These are phyloP conservation scores for Natator depressus DNA, from an alignment of 2,113 vertebrate species.

Conservation along the genomic window DNA sequence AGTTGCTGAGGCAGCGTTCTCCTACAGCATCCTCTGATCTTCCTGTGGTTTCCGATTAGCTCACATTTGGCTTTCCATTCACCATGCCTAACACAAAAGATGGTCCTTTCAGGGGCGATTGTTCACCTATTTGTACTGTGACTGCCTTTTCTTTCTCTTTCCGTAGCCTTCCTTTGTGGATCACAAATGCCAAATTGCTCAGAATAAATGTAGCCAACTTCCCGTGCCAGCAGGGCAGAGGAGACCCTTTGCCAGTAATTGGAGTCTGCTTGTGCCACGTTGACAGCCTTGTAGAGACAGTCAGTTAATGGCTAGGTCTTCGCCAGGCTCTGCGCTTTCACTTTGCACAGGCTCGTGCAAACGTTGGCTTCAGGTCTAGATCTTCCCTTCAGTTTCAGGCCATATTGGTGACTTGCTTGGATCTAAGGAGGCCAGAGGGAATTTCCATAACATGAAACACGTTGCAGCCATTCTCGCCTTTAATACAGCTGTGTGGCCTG, in stretches of 20 bases:
- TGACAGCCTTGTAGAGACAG: not conserved
- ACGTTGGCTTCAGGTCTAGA: not conserved
- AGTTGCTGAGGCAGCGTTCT: constrained; percentile 62
- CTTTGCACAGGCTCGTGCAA: not conserved
- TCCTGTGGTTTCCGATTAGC: constrained; percentile 27
- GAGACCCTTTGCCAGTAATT: not conserved
- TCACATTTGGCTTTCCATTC: constrained; percentile 36
- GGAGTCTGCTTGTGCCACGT: not conserved
- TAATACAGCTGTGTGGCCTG: too few species aligned
- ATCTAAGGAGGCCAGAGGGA: not conserved
- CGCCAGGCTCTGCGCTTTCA: not conserved
- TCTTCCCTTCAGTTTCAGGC: not conserved
- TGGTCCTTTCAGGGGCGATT: not conserved
- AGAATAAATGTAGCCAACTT: not conserved
- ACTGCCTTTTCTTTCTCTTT: not conserved
- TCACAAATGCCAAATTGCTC: not conserved
- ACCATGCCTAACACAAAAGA: constrained; percentile 3
- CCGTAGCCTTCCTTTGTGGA: not conserved
- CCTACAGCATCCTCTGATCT: constrained; percentile 41
- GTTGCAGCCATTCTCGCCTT: not conserved
- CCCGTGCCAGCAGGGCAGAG: not conserved
- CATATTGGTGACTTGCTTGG: not conserved
- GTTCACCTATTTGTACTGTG: not conserved
- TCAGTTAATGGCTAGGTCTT: not conserved
- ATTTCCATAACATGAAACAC: not conserved